phyloP scores from a whole-genome alignment of 2,888 invertebrate genomes.

The Neocrepidodera transversa region DNA sequence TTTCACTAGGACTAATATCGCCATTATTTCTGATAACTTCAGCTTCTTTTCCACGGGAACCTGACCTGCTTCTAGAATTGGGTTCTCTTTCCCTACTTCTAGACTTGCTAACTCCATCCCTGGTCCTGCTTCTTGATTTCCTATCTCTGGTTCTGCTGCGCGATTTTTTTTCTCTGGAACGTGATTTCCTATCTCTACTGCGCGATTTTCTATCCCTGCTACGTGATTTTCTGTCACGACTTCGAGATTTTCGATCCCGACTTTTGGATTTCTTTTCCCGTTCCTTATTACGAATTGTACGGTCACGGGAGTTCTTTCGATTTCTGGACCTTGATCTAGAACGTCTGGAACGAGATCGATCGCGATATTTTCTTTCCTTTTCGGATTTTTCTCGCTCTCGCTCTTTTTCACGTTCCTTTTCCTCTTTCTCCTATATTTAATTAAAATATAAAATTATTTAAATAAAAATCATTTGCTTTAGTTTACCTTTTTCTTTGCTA shows the following conservation, averaged over 20 bases:
- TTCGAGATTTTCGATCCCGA: constrained; percentile 40
- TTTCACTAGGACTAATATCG: constrained; percentile 53
- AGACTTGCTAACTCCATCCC: constrained; percentile 45
- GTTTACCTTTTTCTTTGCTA: constrained; percentile 86
- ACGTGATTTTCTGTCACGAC: constrained; percentile 40
- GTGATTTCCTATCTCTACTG: constrained; percentile 42
- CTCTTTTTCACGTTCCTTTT: constrained; percentile 66
- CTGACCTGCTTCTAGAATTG: constrained; percentile 32
- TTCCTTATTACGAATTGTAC: constrained; percentile 31
- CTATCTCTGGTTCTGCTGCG: constrained; percentile 41
- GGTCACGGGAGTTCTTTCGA: constrained; percentile 27
- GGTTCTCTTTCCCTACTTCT: constrained; percentile 42
- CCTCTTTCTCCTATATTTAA: constrained; percentile 58
- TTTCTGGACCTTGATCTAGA: constrained; percentile 48
- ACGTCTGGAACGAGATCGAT: constrained; percentile 54
- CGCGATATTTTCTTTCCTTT: constrained; percentile 61
- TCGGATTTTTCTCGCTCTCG: constrained; percentile 56
- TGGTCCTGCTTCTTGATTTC: constrained; percentile 38
- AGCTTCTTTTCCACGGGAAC: constrained; percentile 35
- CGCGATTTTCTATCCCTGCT: constrained; percentile 46
- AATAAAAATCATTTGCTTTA: neutral
- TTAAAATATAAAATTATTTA: neutral
- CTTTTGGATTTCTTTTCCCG: constrained; percentile 45
- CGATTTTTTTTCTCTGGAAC: constrained; percentile 36
- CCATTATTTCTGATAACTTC: constrained; percentile 58